Evolutionary conservation across 1,140 invertebrate genomes (phyloP).

Genomic region (Andrena cerasifolii): DNA sequence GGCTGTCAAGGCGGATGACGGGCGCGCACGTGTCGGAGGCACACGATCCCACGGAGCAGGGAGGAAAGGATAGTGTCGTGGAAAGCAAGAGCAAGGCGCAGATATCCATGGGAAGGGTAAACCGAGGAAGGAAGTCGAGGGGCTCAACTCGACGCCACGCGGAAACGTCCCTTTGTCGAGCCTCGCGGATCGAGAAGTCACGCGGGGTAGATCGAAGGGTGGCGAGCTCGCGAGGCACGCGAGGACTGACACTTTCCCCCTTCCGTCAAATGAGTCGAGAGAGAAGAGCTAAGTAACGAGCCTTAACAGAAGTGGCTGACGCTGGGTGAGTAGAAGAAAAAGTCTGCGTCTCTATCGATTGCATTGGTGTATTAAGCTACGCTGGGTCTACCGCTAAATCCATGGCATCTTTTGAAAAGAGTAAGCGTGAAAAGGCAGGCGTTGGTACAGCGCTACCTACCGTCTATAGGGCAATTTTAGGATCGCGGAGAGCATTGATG

Average conservation of each 20-base stretch:
- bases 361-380: no score
- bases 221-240: constrained; percentile 48
- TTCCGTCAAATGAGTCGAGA: not conserved
- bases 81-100: not conserved
- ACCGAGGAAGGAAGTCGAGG: not conserved
- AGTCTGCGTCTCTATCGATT: no score
- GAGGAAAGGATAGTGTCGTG: not conserved
- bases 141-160: constrained; percentile 7
- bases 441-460: not conserved
- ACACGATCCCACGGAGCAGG: constrained; percentile 20
- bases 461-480: not conserved
- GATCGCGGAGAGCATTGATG: not conserved
- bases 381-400: no score
- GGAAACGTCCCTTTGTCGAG: constrained; percentile 29
- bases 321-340: no score
- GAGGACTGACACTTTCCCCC: constrained; percentile 21
- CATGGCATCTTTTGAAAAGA: no score
- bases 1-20: constrained; percentile 8
- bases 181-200: constrained; percentile 16
- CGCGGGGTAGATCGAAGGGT: constrained; percentile 31
- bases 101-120: not conserved
- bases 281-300: not conserved
- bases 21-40: constrained; percentile 42
- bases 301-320: no score
- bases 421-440: no score